Percentiles rank a stretch among this genome's conserved stretches.
Conservation (phyloP, 64 coral and sea anemone species). For the Porites lutea region DNA sequence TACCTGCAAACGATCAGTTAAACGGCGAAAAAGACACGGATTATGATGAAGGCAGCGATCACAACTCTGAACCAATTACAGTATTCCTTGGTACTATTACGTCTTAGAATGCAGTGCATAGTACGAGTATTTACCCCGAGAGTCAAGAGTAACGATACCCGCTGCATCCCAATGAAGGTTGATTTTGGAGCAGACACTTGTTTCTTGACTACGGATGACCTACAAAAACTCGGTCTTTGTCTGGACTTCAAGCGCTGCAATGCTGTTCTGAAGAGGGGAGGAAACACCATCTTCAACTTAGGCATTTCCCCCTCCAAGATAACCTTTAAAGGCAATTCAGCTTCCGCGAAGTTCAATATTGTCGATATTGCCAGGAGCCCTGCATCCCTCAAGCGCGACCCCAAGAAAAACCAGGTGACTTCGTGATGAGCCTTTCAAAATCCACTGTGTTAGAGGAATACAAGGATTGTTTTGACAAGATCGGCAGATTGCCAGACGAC, state of each 20-base stretch:
- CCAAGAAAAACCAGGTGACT: background rate
- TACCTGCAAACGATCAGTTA: background rate
- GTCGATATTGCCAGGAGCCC: too few species aligned
- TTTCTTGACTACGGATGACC: background rate
- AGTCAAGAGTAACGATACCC: conserved; percentile 2
- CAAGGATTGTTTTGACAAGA: background rate
- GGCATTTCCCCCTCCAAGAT: too few species aligned
- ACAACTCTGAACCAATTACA: background rate
- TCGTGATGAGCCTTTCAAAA: too few species aligned
- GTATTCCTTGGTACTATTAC: background rate
- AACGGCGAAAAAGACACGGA: background rate
- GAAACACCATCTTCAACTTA: too few species aligned
- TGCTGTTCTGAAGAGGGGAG: too few species aligned
- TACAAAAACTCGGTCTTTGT: background rate
- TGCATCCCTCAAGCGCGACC: background rate
- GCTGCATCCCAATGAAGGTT: background rate
- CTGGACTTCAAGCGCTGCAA: too few species aligned
- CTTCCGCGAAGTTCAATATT: too few species aligned
- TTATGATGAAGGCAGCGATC: background rate
- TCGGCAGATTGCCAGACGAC: conserved; percentile 30
- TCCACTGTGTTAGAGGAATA: too few species aligned
- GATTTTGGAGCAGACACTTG: background rate
- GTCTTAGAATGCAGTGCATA: conserved; percentile 33
- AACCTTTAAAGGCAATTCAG: too few species aligned
- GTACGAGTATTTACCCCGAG: conserved; percentile 43